Conservation (phyloP, 2,113 vertebrate genomes). For the Pseudorectes ferrugineus region DNA sequence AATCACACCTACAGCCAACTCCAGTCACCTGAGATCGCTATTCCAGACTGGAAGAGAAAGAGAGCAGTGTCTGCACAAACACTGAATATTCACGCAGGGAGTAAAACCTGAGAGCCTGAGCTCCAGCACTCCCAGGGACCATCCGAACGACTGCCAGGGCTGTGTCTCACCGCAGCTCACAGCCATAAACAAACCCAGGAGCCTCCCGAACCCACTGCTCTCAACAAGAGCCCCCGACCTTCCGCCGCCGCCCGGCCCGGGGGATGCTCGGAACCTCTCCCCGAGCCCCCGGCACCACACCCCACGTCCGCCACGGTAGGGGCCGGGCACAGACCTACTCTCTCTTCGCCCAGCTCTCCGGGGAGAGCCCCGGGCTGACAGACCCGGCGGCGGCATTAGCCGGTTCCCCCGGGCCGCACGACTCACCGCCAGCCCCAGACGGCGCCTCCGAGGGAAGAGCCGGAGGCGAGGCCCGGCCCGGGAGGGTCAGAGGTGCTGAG, state of each 20-base stretch:
- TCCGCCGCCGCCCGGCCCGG: neutral
- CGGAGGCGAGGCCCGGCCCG: neutral
- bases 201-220: neutral
- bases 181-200: neutral
- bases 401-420: neutral
- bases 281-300: neutral
- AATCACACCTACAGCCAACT: neutral
- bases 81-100: neutral
- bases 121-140: neutral
- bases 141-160: neutral
- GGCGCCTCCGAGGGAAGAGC: no score
- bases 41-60: neutral
- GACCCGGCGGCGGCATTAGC: neutral
- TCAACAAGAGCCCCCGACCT: fast-evolving
- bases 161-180: neutral
- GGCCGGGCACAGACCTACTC: fast-evolving
- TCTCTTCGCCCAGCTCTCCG: neutral
- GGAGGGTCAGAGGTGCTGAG: neutral
- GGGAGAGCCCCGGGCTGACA: neutral
- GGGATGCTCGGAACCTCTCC: neutral
- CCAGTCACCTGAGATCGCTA: neutral
- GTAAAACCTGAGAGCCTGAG: neutral
- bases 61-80: neutral
- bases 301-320: no score
- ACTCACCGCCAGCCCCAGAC: neutral